Evolutionary conservation across 2,113 vertebrate species (phyloP).

Genomic region (Sinocyclocheilus grahami): DNA sequence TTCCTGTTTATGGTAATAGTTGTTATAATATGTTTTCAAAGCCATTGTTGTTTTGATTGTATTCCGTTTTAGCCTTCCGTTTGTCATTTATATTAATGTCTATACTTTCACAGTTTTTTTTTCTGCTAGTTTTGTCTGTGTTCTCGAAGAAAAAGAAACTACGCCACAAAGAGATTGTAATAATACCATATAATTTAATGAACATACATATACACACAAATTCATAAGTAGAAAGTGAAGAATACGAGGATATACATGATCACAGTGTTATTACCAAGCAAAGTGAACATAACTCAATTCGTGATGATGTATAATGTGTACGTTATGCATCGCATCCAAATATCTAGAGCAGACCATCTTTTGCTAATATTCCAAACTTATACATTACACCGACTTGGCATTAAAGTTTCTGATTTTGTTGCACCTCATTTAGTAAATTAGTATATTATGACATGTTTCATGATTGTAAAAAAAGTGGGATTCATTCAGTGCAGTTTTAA

Average conservation of each 20-base stretch:
- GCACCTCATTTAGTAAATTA: conserved; percentile 7
- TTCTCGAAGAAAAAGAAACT: neutral
- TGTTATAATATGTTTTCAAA: conserved; percentile 4
- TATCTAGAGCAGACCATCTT: conserved; percentile 45
- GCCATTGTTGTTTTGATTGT: neutral
- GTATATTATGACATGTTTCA: neutral
- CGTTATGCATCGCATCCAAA: conserved; percentile 65
- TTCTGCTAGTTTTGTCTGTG: neutral
- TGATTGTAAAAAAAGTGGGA: neutral
- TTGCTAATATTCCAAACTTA: conserved; percentile 59
- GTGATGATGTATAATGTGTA: conserved; percentile 69
- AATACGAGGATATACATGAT: conserved; percentile 68
- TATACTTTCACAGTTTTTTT: conserved; percentile 18
- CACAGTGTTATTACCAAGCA: conserved; percentile 80
- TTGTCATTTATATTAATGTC: conserved; percentile 9
- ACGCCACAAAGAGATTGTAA: conserved; percentile 34
- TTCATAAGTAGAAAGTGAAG: conserved; percentile 77
- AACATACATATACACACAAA: conserved; percentile 70
- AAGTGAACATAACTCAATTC: conserved; percentile 72
- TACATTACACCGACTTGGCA: conserved; percentile 61
- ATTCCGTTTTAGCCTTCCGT: neutral
- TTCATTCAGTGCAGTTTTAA: conserved; percentile 11
- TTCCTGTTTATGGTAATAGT: conserved; percentile 27
- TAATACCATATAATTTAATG: conserved; percentile 78
- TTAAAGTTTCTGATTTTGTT: conserved; percentile 37